Conservation (phyloP, 64 coral and sea anemone genomes). For the Dendrophyllia cribrosa region DNA sequence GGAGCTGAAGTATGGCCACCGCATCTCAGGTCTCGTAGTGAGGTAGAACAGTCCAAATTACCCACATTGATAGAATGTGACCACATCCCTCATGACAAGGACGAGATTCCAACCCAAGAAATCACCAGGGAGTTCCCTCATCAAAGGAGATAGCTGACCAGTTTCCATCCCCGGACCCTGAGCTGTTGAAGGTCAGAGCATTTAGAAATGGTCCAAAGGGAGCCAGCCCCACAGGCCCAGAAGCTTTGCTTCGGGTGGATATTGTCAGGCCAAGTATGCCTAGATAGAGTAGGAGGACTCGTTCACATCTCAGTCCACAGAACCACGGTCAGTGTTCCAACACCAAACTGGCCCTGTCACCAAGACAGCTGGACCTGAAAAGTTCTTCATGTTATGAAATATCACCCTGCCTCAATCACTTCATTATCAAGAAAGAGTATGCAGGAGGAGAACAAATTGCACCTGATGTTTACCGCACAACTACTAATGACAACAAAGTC, state of each 20-base stretch:
- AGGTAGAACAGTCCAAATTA: neutral
- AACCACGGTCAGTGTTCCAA: neutral
- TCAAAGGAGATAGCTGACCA: neutral
- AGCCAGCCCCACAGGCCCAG: conserved; percentile 46
- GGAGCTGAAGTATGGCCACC: conserved; percentile 26
- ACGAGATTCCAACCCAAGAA: conserved; percentile 37
- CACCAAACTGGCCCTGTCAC: neutral
- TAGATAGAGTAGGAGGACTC: conserved; percentile 39
- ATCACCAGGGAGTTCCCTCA: conserved; percentile 27
- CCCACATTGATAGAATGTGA: conserved; percentile 53
- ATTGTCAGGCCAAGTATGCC: conserved; percentile 51
- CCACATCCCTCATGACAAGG: conserved; percentile 51
- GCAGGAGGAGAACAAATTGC: neutral
- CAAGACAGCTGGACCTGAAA: neutral
- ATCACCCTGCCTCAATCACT: conserved; percentile 45
- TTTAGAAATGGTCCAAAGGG: conserved; percentile 42
- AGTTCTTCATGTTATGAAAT: neutral
- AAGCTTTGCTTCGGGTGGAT: conserved; percentile 50
- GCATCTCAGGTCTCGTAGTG: neutral
- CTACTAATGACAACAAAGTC: conserved; percentile 1
- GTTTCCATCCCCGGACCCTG: conserved; percentile 18
- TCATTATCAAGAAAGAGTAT: neutral
- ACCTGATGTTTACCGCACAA: conserved; percentile 22
- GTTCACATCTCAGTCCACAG: neutral
- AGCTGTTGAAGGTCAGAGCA: conserved; percentile 41